Percentiles rank a stretch among this genome's conserved stretches.
phyloP scores from a whole-genome alignment of 2,888 invertebrate species.

The Bibio marci region DNA sequence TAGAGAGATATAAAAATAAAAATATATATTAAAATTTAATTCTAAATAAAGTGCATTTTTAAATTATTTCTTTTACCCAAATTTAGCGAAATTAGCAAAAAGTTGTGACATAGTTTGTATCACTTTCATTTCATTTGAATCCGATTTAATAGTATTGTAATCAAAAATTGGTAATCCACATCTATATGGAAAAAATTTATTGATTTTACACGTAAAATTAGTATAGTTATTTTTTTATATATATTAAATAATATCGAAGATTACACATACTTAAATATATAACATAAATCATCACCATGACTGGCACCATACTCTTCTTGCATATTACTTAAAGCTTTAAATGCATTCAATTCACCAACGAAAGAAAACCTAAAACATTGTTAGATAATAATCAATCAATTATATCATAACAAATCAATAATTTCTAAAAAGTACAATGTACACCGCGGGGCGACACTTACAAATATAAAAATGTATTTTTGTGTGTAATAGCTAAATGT shows the following conservation, averaged over 20 bases:
- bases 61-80: neutral
- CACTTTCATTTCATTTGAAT: constrained; percentile 17
- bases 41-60: too few species aligned
- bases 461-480: neutral
- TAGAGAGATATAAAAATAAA: too few species aligned
- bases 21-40: too few species aligned
- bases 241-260: too few species aligned
- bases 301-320: constrained; percentile 4
- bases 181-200: too few species aligned
- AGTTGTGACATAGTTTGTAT: constrained; percentile 10
- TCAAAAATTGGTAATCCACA: neutral
- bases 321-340: constrained; percentile 1
- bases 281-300: constrained; percentile 16
- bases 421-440: too few species aligned
- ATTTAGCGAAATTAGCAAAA: constrained; percentile 11
- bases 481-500: neutral
- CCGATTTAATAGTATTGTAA: neutral
- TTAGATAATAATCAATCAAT: too few species aligned
- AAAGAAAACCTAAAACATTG: constrained; percentile 4
- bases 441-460: too few species aligned
- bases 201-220: too few species aligned
- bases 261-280: constrained; percentile 23
- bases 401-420: too few species aligned
- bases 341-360: constrained; percentile 6
- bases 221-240: too few species aligned